A percentile compares a stretch with the other conserved stretches of the same genome.
Conservation (phyloP, 2,888 invertebrate genomes). For the Drosophila mimica region DNA sequence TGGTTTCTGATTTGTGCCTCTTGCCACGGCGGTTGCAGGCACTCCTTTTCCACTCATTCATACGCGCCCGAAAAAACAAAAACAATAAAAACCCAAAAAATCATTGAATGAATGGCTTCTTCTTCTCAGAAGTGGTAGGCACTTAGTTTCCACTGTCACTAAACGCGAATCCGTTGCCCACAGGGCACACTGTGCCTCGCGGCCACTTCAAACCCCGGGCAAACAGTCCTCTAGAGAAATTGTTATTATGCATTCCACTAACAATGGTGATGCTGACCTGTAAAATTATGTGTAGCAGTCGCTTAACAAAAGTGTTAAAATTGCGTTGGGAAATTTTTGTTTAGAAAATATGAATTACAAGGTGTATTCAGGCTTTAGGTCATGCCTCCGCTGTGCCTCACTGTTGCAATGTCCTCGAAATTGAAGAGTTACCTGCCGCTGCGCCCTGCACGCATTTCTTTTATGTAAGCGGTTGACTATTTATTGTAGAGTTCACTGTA, state of each 20-base stretch:
- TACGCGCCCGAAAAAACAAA: conserved; percentile 13
- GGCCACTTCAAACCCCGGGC: conserved; percentile 67
- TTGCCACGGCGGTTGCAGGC: conserved; percentile 29
- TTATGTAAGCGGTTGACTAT: conserved; percentile 48
- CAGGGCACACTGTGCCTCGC: conserved; percentile 50
- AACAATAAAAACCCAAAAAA: conserved; percentile 18
- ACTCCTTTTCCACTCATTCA: conserved; percentile 61
- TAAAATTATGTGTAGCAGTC: conserved; percentile 58
- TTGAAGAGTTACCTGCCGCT: conserved; percentile 64
- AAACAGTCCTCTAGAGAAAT: conserved; percentile 28
- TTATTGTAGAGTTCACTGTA: conserved; percentile 32
- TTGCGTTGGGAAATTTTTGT: conserved; percentile 70
- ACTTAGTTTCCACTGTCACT: conserved; percentile 49
- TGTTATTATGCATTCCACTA: conserved; percentile 26
- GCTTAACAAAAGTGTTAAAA: conserved; percentile 75
- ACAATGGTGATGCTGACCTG: conserved; percentile 58
- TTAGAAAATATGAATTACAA: conserved; percentile 80
- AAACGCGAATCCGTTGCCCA: conserved; percentile 51
- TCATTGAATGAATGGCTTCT: conserved; percentile 56
- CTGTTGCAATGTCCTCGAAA: conserved; percentile 40
- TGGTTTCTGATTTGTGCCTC: conserved; percentile 54
- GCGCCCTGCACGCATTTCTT: conserved; percentile 46
- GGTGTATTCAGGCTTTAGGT: conserved; percentile 39
- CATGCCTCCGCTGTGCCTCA: conserved; percentile 52
- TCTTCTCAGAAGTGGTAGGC: conserved; percentile 53